These are phyloP conservation scores for Pterocles gutturalis DNA, from an alignment of 2,113 vertebrate species.

Conservation along the genomic window DNA sequence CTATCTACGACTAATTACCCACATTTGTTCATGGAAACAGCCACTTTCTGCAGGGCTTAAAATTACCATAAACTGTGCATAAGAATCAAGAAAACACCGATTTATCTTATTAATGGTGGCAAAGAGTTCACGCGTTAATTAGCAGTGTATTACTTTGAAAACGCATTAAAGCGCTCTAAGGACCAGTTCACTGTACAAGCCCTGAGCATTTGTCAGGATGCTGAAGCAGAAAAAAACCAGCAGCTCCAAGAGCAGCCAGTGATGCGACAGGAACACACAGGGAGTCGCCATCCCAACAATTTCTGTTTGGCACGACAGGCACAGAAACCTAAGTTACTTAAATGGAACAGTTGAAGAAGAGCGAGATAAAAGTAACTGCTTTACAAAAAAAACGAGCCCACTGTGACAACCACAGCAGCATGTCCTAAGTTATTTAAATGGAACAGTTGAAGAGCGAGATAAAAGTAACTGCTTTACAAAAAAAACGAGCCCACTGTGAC, in stretches of 20 bases:
- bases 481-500: not conserved
- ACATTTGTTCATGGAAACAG: constrained; percentile 42
- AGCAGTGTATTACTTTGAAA: not conserved
- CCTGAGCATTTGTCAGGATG: fast-evolving
- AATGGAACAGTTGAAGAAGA: fast-evolving
- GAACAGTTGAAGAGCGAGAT: fast-evolving
- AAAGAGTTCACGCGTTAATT: not conserved
- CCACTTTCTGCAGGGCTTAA: constrained; percentile 27
- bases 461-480: not conserved
- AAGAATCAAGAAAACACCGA: not conserved
- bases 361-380: fast-evolving
- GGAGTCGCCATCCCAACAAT: fast-evolving
- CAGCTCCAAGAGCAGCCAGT: not conserved
- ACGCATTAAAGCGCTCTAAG: not conserved
- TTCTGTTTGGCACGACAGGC: not conserved
- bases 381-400: not conserved
- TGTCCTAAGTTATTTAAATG: fast-evolving
- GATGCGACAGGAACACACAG: fast-evolving
- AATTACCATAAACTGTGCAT: constrained; percentile 35
- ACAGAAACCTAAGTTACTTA: fast-evolving
- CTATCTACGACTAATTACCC: constrained; percentile 49
- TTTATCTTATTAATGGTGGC: constrained; percentile 23
- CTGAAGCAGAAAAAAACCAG: not conserved
- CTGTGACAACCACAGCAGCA: not conserved
- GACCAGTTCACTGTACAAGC: not conserved